Percentiles rank a stretch among this genome's conserved stretches.
Evolutionary conservation across 2,113 vertebrate species (phyloP).

Genomic region (Paradoxurus hermaphroditus): DNA sequence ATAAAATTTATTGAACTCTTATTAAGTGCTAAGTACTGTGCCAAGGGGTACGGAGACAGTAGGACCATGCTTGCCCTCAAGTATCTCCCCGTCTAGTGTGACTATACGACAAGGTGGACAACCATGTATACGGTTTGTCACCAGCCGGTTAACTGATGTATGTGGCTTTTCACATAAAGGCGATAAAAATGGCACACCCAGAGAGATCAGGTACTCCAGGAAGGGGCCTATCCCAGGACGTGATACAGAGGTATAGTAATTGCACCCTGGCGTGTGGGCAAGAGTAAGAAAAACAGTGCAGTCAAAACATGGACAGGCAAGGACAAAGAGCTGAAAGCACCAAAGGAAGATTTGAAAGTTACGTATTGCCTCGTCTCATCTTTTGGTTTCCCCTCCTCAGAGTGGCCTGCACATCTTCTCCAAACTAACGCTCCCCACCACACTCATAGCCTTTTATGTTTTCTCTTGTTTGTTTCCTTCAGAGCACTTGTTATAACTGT

Average conservation of each 20-base stretch:
- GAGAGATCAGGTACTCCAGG: background rate
- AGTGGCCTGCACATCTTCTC: background rate
- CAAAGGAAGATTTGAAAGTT: background rate
- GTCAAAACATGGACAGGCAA: background rate
- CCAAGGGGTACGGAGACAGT: background rate
- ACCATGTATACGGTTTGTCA: background rate
- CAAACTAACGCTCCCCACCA: background rate
- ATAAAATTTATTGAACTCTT: background rate
- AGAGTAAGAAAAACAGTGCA: background rate
- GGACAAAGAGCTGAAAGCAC: background rate
- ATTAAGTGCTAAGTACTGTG: background rate
- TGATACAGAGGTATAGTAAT: background rate
- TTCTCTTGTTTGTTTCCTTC: background rate
- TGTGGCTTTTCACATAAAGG: background rate
- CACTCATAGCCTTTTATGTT: background rate
- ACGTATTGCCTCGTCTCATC: background rate
- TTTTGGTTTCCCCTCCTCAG: background rate
- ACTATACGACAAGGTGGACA: background rate
- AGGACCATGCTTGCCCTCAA: background rate
- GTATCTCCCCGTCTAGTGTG: background rate
- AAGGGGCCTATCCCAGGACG: background rate
- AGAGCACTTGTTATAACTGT: background rate
- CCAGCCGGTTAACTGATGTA: background rate
- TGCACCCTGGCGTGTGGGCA: background rate
- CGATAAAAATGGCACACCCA: background rate